A percentile compares a stretch with the other conserved stretches of the same genome.
phyloP scores from a whole-genome alignment of 2,888 invertebrate genomes.

The Lycia hirtaria region DNA sequence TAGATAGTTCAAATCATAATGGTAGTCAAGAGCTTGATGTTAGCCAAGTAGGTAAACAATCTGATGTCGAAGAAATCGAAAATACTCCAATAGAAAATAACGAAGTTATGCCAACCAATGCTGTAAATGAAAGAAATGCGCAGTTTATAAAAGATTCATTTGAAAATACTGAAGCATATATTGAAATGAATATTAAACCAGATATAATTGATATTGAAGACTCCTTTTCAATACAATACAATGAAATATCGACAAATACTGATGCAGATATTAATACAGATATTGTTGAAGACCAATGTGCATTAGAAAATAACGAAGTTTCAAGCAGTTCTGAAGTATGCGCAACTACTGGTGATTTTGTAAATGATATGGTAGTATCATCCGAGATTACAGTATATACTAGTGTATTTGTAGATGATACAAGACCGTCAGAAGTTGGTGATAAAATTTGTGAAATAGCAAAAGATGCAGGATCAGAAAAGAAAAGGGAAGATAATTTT shows the following conservation, averaged over 20 bases:
- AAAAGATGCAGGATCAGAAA: no score
- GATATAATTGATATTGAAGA: background rate
- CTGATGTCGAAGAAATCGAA: background rate
- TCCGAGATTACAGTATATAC: no score
- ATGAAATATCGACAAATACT: slow-evolving; percentile 4
- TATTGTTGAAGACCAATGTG: background rate
- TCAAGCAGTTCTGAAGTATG: background rate
- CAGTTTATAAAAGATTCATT: background rate
- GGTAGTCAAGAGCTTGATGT: background rate
- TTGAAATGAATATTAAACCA: background rate
- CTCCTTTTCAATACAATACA: background rate
- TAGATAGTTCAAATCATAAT: background rate
- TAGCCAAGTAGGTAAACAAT: background rate
- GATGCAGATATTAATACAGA: background rate
- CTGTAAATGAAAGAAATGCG: background rate
- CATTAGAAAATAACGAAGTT: background rate
- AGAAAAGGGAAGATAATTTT: no score
- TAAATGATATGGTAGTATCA: background rate
- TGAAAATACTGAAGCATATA: background rate
- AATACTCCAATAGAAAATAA: background rate
- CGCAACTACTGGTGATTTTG: background rate
- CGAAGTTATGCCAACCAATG: background rate
- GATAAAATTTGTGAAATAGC: no score
- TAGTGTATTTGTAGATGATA: no score
- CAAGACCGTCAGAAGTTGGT: no score